These are phyloP conservation scores for Leptogaster cylindrica DNA, from an alignment of 2,888 invertebrate species.

Conservation along the genomic window DNA sequence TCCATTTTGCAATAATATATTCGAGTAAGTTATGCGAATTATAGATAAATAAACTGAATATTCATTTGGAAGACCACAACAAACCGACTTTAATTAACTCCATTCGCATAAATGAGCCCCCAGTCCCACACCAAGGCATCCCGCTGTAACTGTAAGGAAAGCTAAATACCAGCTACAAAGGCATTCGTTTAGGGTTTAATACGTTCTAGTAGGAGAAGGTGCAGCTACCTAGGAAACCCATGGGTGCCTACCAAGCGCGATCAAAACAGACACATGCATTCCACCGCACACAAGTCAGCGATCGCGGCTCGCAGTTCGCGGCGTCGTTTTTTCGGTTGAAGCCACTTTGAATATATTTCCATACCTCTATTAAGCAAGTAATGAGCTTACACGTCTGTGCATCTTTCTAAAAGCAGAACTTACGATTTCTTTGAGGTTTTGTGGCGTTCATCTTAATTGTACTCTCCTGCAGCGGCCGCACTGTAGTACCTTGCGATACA, in stretches of 20 bases:
- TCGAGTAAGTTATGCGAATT: too few relatives aligned
- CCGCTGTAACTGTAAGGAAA: not conserved
- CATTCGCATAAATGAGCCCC: too few relatives aligned
- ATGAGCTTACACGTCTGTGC: constrained; percentile 23
- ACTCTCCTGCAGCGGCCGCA: not conserved
- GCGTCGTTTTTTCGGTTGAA: constrained; percentile 40
- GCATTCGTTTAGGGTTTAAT: constrained; percentile 31
- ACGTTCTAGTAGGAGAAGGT: constrained; percentile 45
- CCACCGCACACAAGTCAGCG: constrained; percentile 6
- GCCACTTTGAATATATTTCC: constrained; percentile 42
- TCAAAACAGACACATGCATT: constrained; percentile 38
- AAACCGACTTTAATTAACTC: too few relatives aligned
- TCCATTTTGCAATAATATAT: too few relatives aligned
- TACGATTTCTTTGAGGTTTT: constrained; percentile 44
- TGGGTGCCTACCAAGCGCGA: constrained; percentile 41
- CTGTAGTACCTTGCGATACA: constrained; percentile 24
- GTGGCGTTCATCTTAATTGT: constrained; percentile 9
- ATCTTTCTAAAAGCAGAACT: constrained; percentile 23
- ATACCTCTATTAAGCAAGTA: constrained; percentile 25
- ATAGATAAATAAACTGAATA: too few relatives aligned
- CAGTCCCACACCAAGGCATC: too few relatives aligned
- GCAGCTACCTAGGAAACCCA: constrained; percentile 48
- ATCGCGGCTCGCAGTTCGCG: constrained; percentile 1
- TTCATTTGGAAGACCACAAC: too few relatives aligned
- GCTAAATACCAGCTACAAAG: not conserved